phyloP scores from a whole-genome alignment of 2,888 invertebrate genomes.

The Orthonevra nobilis region DNA sequence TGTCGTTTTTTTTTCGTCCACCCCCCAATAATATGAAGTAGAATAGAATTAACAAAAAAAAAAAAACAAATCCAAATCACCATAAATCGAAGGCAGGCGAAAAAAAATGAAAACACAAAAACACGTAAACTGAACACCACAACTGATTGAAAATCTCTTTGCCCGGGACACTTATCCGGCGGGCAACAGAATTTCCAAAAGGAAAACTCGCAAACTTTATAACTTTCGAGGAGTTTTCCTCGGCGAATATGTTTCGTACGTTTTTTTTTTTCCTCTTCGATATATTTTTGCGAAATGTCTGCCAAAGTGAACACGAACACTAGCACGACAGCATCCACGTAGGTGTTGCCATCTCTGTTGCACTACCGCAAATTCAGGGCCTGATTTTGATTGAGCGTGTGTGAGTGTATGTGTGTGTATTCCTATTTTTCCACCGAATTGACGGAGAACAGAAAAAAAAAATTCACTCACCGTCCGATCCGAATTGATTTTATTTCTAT shows the following conservation, averaged over 20 bases:
- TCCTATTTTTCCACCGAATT: slow-evolving; percentile 55
- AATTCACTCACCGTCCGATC: slow-evolving; percentile 71
- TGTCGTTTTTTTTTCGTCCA: slow-evolving; percentile 50
- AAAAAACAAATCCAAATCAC: slow-evolving; percentile 43
- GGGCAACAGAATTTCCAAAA: slow-evolving; percentile 48
- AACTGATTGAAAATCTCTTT: slow-evolving; percentile 46
- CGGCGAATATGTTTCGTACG: slow-evolving; percentile 21
- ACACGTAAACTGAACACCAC: slow-evolving; percentile 42
- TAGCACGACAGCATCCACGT: slow-evolving; percentile 52
- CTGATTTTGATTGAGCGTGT: slow-evolving; percentile 16
- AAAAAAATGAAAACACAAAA: slow-evolving; percentile 51
- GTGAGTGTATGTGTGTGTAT: slow-evolving; percentile 45
- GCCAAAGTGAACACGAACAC: slow-evolving; percentile 69
- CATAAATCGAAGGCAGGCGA: slow-evolving; percentile 12
- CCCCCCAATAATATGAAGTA: too few species aligned
- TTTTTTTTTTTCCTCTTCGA: slow-evolving; percentile 48
- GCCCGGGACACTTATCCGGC: slow-evolving; percentile 29
- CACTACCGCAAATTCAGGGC: slow-evolving; percentile 23
- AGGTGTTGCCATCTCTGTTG: slow-evolving; percentile 37
- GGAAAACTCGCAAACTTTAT: slow-evolving; percentile 42
- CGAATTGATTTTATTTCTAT: slow-evolving; percentile 70
- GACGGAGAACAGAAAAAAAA: slow-evolving; percentile 66
- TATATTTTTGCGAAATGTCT: slow-evolving; percentile 70
- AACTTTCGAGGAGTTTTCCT: slow-evolving; percentile 59
- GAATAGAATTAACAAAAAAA: slow-evolving; percentile 31